phyloP scores from a whole-genome alignment of 2,113 vertebrate species.

The Neogale vison region DNA sequence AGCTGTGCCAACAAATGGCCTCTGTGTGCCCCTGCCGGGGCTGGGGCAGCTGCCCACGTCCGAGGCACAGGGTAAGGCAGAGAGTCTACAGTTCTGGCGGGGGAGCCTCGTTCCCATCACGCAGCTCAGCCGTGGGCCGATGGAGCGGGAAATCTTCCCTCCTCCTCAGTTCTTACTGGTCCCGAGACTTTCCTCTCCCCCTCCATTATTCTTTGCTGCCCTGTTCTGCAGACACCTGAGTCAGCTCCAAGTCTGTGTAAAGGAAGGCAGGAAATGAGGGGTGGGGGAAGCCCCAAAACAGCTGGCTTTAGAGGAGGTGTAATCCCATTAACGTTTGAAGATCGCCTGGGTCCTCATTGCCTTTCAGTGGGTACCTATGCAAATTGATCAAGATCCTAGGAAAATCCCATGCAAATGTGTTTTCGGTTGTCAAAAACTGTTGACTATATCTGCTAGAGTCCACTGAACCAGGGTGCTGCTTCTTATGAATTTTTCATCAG shows the following conservation, averaged over 20 bases:
- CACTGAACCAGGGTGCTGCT: neutral
- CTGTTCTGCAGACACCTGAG: neutral
- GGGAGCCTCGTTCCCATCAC: neutral
- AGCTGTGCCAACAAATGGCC: neutral
- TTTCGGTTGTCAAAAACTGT: neutral
- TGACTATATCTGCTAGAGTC: neutral
- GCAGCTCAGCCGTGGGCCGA: neutral
- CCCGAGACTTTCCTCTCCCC: neutral
- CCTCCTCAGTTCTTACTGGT: neutral
- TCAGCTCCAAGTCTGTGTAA: neutral
- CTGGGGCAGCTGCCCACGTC: neutral
- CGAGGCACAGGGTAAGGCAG: neutral
- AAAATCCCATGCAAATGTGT: neutral
- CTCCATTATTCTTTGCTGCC: neutral
- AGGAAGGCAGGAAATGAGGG: neutral
- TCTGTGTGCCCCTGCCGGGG: neutral
- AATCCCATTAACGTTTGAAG: neutral
- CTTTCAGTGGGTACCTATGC: neutral
- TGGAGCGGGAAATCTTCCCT: neutral
- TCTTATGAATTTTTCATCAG: neutral
- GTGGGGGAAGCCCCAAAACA: neutral
- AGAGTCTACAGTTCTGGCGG: neutral
- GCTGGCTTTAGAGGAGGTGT: neutral
- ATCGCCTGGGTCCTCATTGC: neutral
- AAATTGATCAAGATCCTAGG: neutral